Evolutionary conservation across 2,888 invertebrate genomes (phyloP).

Genomic region (Phragmatobia fuliginosa): DNA sequence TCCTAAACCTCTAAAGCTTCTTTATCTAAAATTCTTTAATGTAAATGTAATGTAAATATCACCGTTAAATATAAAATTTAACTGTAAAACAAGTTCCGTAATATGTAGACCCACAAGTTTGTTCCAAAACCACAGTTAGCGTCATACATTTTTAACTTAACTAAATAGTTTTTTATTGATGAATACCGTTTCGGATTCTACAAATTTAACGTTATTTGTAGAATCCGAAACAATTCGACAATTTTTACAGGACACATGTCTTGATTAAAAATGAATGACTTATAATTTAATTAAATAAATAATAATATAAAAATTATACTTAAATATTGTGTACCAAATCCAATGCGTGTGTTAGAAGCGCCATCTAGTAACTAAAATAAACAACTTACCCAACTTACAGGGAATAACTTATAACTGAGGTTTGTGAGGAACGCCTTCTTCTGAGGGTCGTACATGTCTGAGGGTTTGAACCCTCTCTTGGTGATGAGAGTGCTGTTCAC

Average conservation of each 20-base stretch:
- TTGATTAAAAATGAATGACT: conserved; percentile 26
- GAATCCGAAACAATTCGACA: neutral
- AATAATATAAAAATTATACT: conserved; percentile 50
- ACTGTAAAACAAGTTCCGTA: neutral
- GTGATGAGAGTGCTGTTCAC: conserved; percentile 89
- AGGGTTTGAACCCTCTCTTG: conserved; percentile 93
- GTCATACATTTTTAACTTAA: conserved; percentile 25
- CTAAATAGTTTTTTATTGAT: neutral
- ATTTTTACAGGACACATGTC: neutral
- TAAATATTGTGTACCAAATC: conserved; percentile 63
- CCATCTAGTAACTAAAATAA: conserved; percentile 51
- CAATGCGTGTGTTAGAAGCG: conserved; percentile 70
- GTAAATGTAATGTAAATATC: neutral
- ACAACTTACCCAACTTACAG: conserved; percentile 92
- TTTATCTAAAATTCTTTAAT: too few species aligned
- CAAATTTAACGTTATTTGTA: neutral
- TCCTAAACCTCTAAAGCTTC: neutral
- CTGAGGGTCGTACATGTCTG: conserved; percentile 93
- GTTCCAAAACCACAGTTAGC: conserved; percentile 31
- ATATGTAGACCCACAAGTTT: conserved; percentile 27
- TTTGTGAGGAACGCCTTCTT: conserved; percentile 93
- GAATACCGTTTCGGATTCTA: neutral
- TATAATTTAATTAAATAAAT: conserved; percentile 26
- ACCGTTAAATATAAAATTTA: neutral
- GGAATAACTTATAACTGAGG: conserved; percentile 93